These are phyloP conservation scores for Pollenia amentaria DNA, from an alignment of 2,888 invertebrate species.

Conservation along the genomic window DNA sequence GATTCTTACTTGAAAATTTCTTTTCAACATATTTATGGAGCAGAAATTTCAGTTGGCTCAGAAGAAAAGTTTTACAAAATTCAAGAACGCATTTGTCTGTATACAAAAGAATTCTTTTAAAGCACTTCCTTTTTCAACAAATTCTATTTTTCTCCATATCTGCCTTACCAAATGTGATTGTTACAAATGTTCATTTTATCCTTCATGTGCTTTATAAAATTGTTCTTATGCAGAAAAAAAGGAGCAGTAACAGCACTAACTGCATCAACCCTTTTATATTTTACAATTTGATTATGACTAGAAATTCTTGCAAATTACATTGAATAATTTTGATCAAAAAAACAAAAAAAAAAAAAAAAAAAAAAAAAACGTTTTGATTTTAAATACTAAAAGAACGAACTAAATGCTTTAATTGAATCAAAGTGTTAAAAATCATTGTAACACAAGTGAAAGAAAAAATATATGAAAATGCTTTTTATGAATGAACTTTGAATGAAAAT, in stretches of 20 bases:
- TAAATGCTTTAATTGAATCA: constrained; percentile 25
- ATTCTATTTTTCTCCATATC: background rate
- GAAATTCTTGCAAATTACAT: constrained; percentile 54
- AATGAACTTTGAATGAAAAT: no score
- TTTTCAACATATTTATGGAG: constrained; percentile 19
- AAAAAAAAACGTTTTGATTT: background rate
- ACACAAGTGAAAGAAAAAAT: background rate
- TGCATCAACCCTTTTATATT: background rate
- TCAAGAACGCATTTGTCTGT: no score
- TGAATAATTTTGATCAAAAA: constrained; percentile 8
- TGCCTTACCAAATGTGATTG: constrained; percentile 7
- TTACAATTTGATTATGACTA: constrained; percentile 57
- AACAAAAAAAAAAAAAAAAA: background rate
- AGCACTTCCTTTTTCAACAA: background rate
- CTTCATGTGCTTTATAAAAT: background rate
- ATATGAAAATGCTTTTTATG: no score
- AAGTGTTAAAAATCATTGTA: constrained; percentile 2
- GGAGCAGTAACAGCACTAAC: background rate
- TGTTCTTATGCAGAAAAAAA: no score
- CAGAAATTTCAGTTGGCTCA: background rate
- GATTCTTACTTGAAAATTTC: constrained; percentile 17
- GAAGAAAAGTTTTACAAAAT: background rate
- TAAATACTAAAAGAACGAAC: background rate
- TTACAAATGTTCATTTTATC: background rate
- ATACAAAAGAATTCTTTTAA: background rate